Evolutionary conservation across 37 sponge, comb jelly and placozoan species (phyloP).

Genomic region (Corticium candelabrum): DNA sequence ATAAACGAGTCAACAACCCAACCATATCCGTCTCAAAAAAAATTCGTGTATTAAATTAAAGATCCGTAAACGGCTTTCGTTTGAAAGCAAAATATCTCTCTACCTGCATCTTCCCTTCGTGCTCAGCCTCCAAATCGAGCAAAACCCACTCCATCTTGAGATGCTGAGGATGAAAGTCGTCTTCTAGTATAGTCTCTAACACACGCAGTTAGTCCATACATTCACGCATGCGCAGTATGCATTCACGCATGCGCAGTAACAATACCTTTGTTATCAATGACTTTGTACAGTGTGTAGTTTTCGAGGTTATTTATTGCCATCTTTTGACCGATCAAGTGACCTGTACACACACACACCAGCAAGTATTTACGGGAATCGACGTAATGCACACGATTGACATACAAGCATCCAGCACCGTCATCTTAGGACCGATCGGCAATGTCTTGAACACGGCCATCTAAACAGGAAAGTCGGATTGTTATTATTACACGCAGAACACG

Average conservation of each 20-base stretch:
- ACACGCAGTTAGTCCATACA: not conserved
- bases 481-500: not conserved
- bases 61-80: too few relatives aligned
- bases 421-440: not conserved
- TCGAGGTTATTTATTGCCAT: conserved; percentile 28
- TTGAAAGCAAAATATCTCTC: not conserved
- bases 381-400: not conserved
- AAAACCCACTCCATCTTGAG: conserved; percentile 33
- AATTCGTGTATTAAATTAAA: too few relatives aligned
- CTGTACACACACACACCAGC: conserved; percentile 9
- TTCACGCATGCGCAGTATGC: too few relatives aligned
- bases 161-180: conserved; percentile 23
- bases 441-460: not conserved
- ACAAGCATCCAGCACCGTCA: not conserved
- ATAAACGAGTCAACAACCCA: too few relatives aligned
- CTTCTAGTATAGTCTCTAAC: conserved; percentile 8
- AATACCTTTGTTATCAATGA: conserved; percentile 31
- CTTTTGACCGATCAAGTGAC: conserved; percentile 39
- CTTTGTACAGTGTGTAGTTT: conserved; percentile 42
- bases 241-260: too few relatives aligned
- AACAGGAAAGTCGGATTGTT: not conserved
- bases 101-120: not conserved
- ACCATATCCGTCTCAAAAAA: too few relatives aligned
- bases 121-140: not conserved
- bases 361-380: not conserved